These are phyloP conservation scores for Drosophila subquinaria DNA, from an alignment of 2,888 invertebrate genomes.

Conservation along the genomic window DNA sequence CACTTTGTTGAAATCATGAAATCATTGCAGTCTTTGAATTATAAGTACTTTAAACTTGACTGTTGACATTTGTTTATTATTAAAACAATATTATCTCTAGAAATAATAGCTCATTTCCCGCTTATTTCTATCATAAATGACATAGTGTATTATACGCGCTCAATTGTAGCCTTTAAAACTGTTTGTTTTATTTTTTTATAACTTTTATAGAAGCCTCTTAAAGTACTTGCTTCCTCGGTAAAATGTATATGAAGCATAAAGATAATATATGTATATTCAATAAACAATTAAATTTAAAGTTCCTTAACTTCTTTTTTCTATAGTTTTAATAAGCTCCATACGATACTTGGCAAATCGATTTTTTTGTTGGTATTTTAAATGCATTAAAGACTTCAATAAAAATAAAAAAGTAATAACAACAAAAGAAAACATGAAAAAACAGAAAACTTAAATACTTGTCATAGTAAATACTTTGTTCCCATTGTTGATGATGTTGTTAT, in stretches of 20 bases:
- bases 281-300: background rate
- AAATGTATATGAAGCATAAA: too few species aligned
- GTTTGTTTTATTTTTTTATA: too few species aligned
- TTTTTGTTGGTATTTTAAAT: conserved; percentile 19
- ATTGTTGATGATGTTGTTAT: conserved; percentile 30
- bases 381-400: conserved; percentile 10
- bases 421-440: conserved; percentile 27
- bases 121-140: too few species aligned
- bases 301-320: background rate
- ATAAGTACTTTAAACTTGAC: conserved; percentile 10
- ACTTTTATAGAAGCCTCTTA: too few species aligned
- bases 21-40: conserved; percentile 17
- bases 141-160: too few species aligned
- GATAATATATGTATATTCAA: too few species aligned
- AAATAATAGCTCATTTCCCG: too few species aligned
- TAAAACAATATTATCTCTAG: background rate
- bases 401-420: background rate
- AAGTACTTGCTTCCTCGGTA: too few species aligned
- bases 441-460: conserved; percentile 73
- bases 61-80: background rate
- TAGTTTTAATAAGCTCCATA: conserved; percentile 2
- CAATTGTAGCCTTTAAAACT: too few species aligned
- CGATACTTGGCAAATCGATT: conserved; percentile 20
- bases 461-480: conserved; percentile 61
- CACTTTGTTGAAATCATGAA: conserved; percentile 31